phyloP scores from a whole-genome alignment of 2,888 invertebrate species.

The Tuberolachnus salignus region DNA sequence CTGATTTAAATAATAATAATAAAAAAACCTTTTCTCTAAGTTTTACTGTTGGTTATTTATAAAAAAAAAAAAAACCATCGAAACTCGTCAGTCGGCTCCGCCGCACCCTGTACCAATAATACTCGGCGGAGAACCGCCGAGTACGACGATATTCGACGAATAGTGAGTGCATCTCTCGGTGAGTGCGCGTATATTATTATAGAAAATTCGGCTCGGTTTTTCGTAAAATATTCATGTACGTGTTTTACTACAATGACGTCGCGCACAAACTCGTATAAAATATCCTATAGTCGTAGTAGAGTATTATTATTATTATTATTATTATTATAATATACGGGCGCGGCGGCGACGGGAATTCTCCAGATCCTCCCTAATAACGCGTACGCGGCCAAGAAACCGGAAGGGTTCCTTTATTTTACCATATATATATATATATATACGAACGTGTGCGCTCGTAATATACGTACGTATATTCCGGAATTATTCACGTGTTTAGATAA shows the following conservation, averaged over 20 bases:
- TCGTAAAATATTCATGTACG: constrained; percentile 47
- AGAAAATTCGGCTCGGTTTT: constrained; percentile 5
- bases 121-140: too few species aligned
- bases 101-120: too few species aligned
- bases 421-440: background rate
- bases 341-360: too few species aligned
- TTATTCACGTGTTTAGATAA: constrained; percentile 53
- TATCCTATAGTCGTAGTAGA: background rate
- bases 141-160: too few species aligned
- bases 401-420: constrained; percentile 41
- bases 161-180: too few species aligned
- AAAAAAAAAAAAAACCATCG: too few species aligned
- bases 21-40: too few species aligned
- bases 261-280: background rate
- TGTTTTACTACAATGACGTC: background rate
- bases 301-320: too few species aligned
- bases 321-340: background rate
- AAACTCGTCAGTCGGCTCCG: too few species aligned
- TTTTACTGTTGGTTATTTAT: too few species aligned
- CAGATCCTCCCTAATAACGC: constrained; percentile 37
- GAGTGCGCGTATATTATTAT: too few species aligned
- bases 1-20: too few species aligned
- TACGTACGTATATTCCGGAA: constrained; percentile 14
- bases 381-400: constrained; percentile 33
- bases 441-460: background rate